A percentile compares a stretch with the other conserved stretches of the same genome.
Evolutionary conservation across 2,113 vertebrate genomes (phyloP).

Genomic region (Bolborhynchus lineola): DNA sequence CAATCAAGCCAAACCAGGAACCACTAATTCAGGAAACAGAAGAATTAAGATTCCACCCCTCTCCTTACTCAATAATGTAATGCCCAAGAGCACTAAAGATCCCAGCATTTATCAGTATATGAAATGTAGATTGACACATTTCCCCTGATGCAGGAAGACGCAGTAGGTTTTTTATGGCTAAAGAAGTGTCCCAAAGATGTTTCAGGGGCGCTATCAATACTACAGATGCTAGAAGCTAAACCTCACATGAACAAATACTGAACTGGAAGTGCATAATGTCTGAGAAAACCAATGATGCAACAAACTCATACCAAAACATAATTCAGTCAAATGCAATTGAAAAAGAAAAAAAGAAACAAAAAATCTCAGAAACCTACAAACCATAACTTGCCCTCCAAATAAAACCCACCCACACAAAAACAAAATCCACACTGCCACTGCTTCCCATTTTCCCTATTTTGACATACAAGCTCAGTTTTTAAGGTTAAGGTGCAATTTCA

Average conservation of each 20-base stretch:
- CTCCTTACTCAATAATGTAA: background rate
- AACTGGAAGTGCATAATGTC: background rate
- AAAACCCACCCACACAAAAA: too few species aligned
- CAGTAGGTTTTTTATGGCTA: background rate
- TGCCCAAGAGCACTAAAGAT: background rate
- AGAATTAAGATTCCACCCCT: background rate
- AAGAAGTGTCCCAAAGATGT: background rate
- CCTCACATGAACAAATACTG: background rate
- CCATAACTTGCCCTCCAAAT: background rate
- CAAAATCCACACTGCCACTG: background rate
- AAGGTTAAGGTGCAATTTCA: background rate
- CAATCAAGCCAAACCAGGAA: background rate
- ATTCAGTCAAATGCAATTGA: background rate
- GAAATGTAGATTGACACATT: background rate
- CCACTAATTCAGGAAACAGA: background rate
- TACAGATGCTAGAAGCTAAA: background rate
- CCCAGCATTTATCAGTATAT: background rate
- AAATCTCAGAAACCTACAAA: background rate
- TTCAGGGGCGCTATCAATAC: background rate
- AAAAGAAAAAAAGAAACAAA: background rate
- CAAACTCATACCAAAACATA: background rate
- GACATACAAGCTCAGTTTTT: background rate
- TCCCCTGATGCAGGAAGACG: background rate
- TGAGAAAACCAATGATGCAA: background rate
- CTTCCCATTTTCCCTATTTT: background rate